These are phyloP conservation scores for Pyrrhia umbra DNA, from an alignment of 2,888 invertebrate genomes.

Conservation along the genomic window DNA sequence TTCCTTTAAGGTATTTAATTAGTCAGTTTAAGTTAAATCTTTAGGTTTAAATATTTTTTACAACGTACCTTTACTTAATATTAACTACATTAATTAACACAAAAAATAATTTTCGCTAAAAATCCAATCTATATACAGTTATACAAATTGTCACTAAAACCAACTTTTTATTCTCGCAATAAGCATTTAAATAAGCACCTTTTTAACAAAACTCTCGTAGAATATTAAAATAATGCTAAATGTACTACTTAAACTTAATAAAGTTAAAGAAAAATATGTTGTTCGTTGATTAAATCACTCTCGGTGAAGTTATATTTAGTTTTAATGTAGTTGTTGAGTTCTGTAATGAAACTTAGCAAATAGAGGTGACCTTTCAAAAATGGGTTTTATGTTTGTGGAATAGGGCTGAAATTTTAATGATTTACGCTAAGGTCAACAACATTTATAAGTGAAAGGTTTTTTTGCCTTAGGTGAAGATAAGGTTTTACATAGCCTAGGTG, in stretches of 20 bases:
- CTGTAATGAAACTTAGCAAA: not conserved
- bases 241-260: constrained; percentile 24
- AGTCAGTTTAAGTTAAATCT: no score
- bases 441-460: no score
- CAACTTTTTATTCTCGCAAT: constrained; percentile 31
- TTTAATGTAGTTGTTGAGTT: constrained; percentile 24
- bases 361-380: not conserved
- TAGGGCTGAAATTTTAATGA: not conserved
- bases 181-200: constrained; percentile 21
- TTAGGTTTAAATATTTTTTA: no score
- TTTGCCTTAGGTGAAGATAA: not conserved
- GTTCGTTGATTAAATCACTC: constrained; percentile 42
- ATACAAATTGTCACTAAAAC: constrained; percentile 22
- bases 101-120: constrained; percentile 17
- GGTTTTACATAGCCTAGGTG: not conserved
- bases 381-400: not conserved
- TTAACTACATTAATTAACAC: not conserved
- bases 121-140: constrained; percentile 1
- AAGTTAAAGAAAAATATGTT: constrained; percentile 7
- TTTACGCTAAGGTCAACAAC: not conserved
- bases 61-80: no score
- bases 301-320: constrained; percentile 4
- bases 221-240: constrained; percentile 36
- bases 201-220: constrained; percentile 15
- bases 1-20: no score